Percentiles rank a stretch among this genome's conserved stretches.
Evolutionary conservation across 2,797 vertebrate genomes (phyloP).

Genomic region (Brotula barbata): DNA sequence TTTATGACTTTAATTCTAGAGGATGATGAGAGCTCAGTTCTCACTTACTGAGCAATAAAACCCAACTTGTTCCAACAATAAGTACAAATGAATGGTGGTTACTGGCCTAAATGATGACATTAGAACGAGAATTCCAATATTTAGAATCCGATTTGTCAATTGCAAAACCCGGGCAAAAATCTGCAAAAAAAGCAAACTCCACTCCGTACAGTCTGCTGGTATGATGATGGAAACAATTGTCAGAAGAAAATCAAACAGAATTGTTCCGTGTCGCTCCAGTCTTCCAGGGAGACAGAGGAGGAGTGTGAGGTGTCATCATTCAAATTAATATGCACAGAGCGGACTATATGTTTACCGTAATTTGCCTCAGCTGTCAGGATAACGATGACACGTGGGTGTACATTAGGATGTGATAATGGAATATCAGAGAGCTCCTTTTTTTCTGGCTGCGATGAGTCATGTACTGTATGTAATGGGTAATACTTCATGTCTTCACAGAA

Average conservation of each 20-base stretch:
- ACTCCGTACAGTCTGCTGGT: too few species aligned
- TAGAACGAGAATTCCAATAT: too few species aligned
- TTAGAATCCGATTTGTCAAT: too few species aligned
- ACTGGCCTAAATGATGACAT: not conserved
- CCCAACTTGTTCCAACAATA: not conserved
- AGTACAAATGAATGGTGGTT: not conserved
- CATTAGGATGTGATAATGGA: not conserved
- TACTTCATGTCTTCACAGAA: conserved; percentile 78
- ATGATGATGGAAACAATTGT: too few species aligned
- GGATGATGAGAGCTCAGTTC: conserved; percentile 21
- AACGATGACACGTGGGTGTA: conserved; percentile 24
- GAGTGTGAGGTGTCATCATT: not conserved
- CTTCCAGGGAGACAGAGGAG: not conserved
- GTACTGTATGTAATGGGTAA: not conserved
- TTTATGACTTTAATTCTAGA: conserved; percentile 21
- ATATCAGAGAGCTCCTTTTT: not conserved
- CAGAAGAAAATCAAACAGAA: not conserved
- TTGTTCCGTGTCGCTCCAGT: not conserved
- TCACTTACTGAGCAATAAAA: conserved; percentile 16
- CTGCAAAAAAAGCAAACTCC: too few species aligned
- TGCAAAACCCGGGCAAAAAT: too few species aligned
- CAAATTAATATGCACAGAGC: conserved; percentile 16
- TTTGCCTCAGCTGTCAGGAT: conserved; percentile 22
- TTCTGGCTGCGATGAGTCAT: conserved; percentile 5
- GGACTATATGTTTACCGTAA: conserved; percentile 1